These are phyloP conservation scores for Labeo calbasu DNA, from an alignment of 2,797 vertebrate species.

Conservation along the genomic window DNA sequence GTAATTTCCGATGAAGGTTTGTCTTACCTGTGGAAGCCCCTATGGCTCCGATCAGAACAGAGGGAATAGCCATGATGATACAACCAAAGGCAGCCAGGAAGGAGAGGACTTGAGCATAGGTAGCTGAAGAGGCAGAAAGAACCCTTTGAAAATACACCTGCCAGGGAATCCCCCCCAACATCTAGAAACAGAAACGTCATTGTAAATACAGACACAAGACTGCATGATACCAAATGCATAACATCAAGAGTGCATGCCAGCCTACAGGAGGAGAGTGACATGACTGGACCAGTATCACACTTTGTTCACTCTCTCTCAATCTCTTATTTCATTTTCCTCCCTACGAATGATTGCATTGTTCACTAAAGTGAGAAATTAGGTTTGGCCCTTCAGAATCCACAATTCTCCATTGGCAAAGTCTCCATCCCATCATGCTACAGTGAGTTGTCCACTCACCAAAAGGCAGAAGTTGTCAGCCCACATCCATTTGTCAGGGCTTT, in stretches of 20 bases:
- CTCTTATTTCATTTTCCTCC: slow-evolving; percentile 11
- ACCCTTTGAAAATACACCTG: slow-evolving; percentile 98
- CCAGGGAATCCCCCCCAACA: slow-evolving; percentile 95
- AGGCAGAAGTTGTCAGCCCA: slow-evolving; percentile 96
- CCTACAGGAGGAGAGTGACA: not conserved
- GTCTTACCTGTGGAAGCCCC: slow-evolving; percentile 93
- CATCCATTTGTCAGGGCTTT: slow-evolving; percentile 80
- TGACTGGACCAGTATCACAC: not conserved
- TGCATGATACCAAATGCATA: slow-evolving; percentile 29
- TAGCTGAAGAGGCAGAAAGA: slow-evolving; percentile 94
- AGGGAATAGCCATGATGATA: slow-evolving; percentile 93
- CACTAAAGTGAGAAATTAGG: slow-evolving; percentile 40
- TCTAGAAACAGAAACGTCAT: slow-evolving; percentile 77
- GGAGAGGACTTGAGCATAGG: slow-evolving; percentile 94
- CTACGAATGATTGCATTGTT: slow-evolving; percentile 25
- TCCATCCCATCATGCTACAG: slow-evolving; percentile 30
- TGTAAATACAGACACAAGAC: slow-evolving; percentile 58
- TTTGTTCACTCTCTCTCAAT: not conserved
- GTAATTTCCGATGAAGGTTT: not conserved
- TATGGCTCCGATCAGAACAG: slow-evolving; percentile 93
- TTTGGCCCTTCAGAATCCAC: slow-evolving; percentile 23
- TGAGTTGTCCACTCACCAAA: slow-evolving; percentile 80
- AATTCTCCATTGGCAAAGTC: not conserved
- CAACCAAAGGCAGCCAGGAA: slow-evolving; percentile 95
- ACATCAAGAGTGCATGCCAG: not conserved